These are phyloP conservation scores for Agrypnia vestita DNA, from an alignment of 1,140 invertebrate genomes.

Conservation along the genomic window DNA sequence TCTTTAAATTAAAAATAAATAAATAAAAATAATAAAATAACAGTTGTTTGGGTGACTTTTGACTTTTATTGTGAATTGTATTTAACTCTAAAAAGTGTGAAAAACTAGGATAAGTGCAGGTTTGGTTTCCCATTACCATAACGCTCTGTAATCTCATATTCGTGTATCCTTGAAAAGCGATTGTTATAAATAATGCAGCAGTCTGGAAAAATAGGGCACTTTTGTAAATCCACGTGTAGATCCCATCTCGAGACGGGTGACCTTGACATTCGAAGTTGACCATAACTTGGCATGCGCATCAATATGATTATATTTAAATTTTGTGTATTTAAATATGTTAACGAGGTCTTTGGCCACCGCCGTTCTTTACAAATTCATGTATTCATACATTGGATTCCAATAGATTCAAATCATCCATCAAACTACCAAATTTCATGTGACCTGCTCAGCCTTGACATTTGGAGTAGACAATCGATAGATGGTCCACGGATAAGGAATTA, in stretches of 20 bases:
- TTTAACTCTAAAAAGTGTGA: too few relatives aligned
- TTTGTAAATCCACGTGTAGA: constrained; percentile 20
- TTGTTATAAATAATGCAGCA: too few relatives aligned
- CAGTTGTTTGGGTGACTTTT: too few relatives aligned
- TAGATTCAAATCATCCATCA: constrained; percentile 29
- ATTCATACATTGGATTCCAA: constrained; percentile 32
- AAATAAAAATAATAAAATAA: too few relatives aligned
- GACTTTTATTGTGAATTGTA: too few relatives aligned
- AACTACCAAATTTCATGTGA: constrained; percentile 44
- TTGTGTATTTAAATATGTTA: constrained; percentile 33
- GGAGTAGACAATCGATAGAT: constrained; percentile 48
- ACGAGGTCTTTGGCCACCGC: constrained; percentile 11
- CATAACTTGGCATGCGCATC: constrained; percentile 14
- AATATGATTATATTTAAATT: constrained; percentile 42
- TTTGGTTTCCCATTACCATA: too few relatives aligned
- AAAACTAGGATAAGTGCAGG: too few relatives aligned
- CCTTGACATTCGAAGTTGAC: constrained; percentile 44
- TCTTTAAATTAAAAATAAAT: too few relatives aligned
- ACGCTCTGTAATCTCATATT: too few relatives aligned
- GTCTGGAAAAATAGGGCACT: background rate
- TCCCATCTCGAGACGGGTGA: constrained; percentile 21
- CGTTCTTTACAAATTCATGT: constrained; percentile 26
- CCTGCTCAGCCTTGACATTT: constrained; percentile 57
- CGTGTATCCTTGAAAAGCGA: too few relatives aligned
- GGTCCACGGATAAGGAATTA: constrained; percentile 44